phyloP scores from a whole-genome alignment of 1,140 invertebrate genomes.

The Bombus turneri region DNA sequence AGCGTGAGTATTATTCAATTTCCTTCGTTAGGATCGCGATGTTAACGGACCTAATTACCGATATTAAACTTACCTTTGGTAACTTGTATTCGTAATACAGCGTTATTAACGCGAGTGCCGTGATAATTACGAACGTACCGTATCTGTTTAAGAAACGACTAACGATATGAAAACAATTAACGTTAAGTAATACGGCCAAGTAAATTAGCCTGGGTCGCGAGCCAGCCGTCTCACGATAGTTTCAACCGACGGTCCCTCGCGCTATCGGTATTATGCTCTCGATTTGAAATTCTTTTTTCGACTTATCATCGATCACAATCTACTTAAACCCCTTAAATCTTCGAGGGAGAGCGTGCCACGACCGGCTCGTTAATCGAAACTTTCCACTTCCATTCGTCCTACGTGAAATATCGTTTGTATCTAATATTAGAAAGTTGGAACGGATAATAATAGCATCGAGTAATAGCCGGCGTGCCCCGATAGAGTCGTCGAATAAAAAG shows the following conservation, averaged over 20 bases:
- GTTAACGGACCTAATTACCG: slow-evolving; percentile 34
- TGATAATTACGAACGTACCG: slow-evolving; percentile 3
- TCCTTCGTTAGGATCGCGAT: slow-evolving; percentile 25
- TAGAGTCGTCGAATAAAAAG: background rate
- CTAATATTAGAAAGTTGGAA: slow-evolving; percentile 17
- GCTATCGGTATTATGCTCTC: background rate
- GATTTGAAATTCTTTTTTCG: background rate
- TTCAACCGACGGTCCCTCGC: background rate
- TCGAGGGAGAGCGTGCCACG: background rate
- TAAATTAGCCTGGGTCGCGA: background rate
- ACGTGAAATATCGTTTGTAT: slow-evolving; percentile 17
- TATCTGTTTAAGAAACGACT: background rate
- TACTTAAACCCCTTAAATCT: background rate
- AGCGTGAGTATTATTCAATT: slow-evolving; percentile 30
- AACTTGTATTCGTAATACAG: slow-evolving; percentile 21
- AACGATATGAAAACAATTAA: slow-evolving; percentile 36
- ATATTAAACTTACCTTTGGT: slow-evolving; percentile 30
- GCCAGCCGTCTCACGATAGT: background rate
- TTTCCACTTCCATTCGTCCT: slow-evolving; percentile 18
- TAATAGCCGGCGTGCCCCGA: background rate
- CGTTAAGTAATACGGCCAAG: background rate
- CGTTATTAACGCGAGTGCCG: slow-evolving; percentile 36
- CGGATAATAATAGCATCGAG: slow-evolving; percentile 8
- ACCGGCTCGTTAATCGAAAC: slow-evolving; percentile 10
- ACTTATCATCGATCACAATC: background rate